Percentiles rank a stretch among this genome's conserved stretches.
These are phyloP conservation scores for Lacanobia oleracea DNA, from an alignment of 2,888 invertebrate species.

Conservation along the genomic window DNA sequence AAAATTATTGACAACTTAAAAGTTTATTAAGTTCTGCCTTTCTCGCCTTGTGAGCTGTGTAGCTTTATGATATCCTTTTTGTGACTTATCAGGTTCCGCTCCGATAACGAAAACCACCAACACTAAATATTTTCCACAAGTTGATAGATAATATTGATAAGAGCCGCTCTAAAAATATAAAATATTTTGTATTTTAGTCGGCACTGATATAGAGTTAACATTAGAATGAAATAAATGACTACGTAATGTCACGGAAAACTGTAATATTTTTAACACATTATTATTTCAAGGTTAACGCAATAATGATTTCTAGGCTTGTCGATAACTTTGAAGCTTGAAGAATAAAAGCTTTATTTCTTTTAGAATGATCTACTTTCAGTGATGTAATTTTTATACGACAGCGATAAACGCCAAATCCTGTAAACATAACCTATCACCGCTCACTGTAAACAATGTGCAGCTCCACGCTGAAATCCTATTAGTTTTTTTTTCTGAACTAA, in stretches of 20 bases:
- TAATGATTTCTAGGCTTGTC: slow-evolving; percentile 14
- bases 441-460: slow-evolving; percentile 69
- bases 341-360: slow-evolving; percentile 4
- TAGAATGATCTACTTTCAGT: background rate
- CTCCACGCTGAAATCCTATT: slow-evolving; percentile 78
- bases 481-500: slow-evolving; percentile 81
- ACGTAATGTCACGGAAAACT: background rate
- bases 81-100: slow-evolving; percentile 63
- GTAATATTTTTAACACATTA: slow-evolving; percentile 20
- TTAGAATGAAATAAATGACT: background rate
- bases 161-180: slow-evolving; percentile 18
- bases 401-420: slow-evolving; percentile 30
- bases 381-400: slow-evolving; percentile 3
- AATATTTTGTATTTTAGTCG: slow-evolving; percentile 22
- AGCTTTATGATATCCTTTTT: slow-evolving; percentile 31
- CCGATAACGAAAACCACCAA: slow-evolving; percentile 58
- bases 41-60: slow-evolving; percentile 2
- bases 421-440: slow-evolving; percentile 56
- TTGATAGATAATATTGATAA: slow-evolving; percentile 37
- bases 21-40: slow-evolving; percentile 8
- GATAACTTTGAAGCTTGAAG: background rate
- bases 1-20: background rate
- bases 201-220: slow-evolving; percentile 14
- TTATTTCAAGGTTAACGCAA: slow-evolving; percentile 17
- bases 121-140: slow-evolving; percentile 38